Evolutionary conservation across 1,140 invertebrate genomes (phyloP), one percentile per base, ranked within the genome.

Genomic region (Ectropis grisescens): DNA sequence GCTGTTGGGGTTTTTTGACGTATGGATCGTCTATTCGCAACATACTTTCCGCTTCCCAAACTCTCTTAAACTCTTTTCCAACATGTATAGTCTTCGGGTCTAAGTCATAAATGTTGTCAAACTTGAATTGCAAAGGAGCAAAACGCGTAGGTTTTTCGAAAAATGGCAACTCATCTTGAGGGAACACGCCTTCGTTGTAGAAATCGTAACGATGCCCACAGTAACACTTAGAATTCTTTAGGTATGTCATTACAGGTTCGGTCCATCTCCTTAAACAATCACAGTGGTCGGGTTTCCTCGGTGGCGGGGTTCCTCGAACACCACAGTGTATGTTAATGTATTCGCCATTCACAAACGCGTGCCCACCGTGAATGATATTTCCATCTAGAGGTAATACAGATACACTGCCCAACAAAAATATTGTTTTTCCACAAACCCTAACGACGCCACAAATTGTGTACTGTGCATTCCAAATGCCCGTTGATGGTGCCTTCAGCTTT

Each of bases 31-130:
- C 51, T 3, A 51, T 37, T n/a, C 57, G 55, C n/a, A 76, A 36
- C 7, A 60, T 42, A 15, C 74, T 80, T 9, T 80, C 74, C 12
- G 65, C 70, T 5, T 80, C 71, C 67, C 69, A 72, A 37, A 70
- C 26, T 27, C 35, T 65, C 37, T 80, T 74, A 34, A 80, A 70
- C 29, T 76, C 61, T 25, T 66, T 74, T 37, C 60, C 47, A 13
- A 80, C 38, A 9, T 53, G 42, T 6, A 75, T 32, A 8, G 49
- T 37, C 38, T 72, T 67, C 19, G 49, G 29, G 42, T 76, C 58
- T 12, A 66, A 41, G 31, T 80, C 57, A 34, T 55, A 80, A 38
- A 80, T 76, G 3, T 59, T 70, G 27, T 74, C 32, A 34, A 72
- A 76, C 19, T 76, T 69, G 33, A 80, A 80, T 22, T 57, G 33